A percentile compares a stretch with the other conserved stretches of the same genome.
Evolutionary conservation across 2,797 vertebrate genomes (phyloP).

Genomic region (Macropodus opercularis): DNA sequence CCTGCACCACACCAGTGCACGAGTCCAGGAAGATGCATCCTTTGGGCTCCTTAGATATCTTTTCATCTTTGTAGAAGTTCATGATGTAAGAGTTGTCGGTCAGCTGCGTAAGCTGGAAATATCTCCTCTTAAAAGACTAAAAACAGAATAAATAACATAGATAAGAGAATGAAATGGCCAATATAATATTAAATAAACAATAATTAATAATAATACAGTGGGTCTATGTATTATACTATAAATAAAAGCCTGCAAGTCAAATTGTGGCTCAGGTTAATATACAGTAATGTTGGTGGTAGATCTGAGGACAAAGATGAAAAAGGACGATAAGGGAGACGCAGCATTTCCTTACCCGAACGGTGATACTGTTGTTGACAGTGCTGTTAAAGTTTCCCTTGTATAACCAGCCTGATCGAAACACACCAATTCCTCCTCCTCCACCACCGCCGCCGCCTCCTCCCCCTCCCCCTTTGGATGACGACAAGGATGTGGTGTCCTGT

Average conservation of each 20-base stretch:
- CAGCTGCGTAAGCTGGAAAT: constrained; percentile 96
- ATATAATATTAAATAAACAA: too few relatives aligned
- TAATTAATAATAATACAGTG: too few relatives aligned
- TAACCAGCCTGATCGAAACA: constrained; percentile 97
- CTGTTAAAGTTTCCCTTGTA: constrained; percentile 99
- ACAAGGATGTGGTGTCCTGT: constrained; percentile 97
- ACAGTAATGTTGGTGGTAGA: too few relatives aligned
- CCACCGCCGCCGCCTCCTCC: constrained; percentile 76
- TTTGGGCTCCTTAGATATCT: constrained; percentile 99
- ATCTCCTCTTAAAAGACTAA: constrained; percentile 98
- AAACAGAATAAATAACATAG: too few relatives aligned
- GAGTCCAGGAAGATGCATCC: constrained; percentile 99
- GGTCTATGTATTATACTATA: too few relatives aligned
- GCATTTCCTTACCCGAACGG: constrained; percentile 90
- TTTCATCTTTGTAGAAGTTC: constrained; percentile 99
- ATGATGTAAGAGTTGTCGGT: constrained; percentile 98
- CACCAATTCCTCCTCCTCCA: constrained; percentile 84
- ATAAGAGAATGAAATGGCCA: too few relatives aligned
- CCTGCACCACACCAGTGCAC: constrained; percentile 96
- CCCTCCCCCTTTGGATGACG: constrained; percentile 96
- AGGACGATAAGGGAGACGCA: background rate
- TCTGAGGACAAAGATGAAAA: background rate
- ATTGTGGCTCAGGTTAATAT: too few relatives aligned
- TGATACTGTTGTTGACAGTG: constrained; percentile 97
- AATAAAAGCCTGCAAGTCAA: too few relatives aligned